phyloP scores from a whole-genome alignment of 1,140 invertebrate species.

The Ganaspis sp. region DNA sequence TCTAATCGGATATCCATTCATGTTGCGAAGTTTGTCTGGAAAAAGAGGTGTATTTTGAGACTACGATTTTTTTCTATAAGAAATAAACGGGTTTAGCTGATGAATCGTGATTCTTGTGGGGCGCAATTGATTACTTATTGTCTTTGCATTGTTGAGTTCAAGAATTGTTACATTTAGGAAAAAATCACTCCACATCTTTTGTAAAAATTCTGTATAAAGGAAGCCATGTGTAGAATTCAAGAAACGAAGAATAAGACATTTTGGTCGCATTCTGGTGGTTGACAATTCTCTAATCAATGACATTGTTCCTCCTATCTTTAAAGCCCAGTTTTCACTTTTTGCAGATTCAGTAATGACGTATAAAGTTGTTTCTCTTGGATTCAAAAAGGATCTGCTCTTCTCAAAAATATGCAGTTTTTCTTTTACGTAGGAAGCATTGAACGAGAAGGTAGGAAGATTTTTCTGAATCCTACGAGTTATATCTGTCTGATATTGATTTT shows the following conservation, averaged over 20 bases:
- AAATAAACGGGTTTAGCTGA: no score
- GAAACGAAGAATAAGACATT: not conserved
- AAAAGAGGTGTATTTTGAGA: no score
- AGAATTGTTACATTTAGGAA: not conserved
- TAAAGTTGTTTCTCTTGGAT: not conserved
- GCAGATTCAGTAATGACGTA: not conserved
- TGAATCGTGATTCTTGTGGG: not conserved
- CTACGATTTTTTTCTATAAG: no score
- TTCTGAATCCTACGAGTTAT: not conserved
- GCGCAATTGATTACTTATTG: not conserved
- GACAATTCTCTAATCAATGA: not conserved
- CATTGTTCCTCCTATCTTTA: not conserved
- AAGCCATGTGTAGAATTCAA: not conserved
- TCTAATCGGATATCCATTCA: no score
- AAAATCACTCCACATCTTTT: not conserved
- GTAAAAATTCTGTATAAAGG: not conserved
- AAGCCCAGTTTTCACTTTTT: not conserved
- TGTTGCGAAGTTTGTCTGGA: no score
- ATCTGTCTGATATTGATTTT: not conserved
- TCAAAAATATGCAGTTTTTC: not conserved
- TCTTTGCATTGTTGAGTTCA: not conserved
- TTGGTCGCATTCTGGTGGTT: not conserved
- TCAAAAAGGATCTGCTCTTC: not conserved
- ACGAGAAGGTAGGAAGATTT: not conserved
- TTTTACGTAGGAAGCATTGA: not conserved